Evolutionary conservation across 2,888 invertebrate genomes (phyloP).

Genomic region (Operophtera brumata): DNA sequence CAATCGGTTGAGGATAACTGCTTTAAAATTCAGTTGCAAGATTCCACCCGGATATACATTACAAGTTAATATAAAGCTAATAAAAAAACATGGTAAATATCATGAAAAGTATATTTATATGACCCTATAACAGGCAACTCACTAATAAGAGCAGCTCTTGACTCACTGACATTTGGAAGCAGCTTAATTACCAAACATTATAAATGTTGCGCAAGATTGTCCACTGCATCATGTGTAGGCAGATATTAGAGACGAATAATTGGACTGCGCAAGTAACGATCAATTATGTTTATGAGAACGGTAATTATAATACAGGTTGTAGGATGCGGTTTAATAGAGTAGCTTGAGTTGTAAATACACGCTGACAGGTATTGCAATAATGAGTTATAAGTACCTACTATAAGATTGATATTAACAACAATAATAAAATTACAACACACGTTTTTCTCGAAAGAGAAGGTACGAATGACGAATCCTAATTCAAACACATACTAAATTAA

Average conservation of each 20-base stretch:
- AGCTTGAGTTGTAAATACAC: conserved; percentile 25
- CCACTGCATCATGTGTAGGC: conserved; percentile 45
- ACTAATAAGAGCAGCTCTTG: conserved; percentile 43
- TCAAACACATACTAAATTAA: too few relatives aligned
- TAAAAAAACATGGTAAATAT: too few relatives aligned
- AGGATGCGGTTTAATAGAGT: conserved; percentile 32
- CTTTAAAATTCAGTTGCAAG: too few relatives aligned
- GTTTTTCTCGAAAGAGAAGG: too few relatives aligned
- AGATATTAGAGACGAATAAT: conserved; percentile 48
- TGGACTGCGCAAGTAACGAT: conserved; percentile 44
- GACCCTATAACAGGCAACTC: too few relatives aligned
- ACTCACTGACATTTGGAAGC: conserved; percentile 56
- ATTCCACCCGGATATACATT: too few relatives aligned
- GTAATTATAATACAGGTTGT: conserved; percentile 48
- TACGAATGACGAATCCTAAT: too few relatives aligned
- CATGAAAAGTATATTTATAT: too few relatives aligned
- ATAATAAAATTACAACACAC: too few relatives aligned
- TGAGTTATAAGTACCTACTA: neutral
- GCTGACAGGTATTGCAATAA: neutral
- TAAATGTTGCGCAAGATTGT: conserved; percentile 47
- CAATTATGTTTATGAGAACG: conserved; percentile 50
- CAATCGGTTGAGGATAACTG: too few relatives aligned
- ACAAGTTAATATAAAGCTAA: too few relatives aligned
- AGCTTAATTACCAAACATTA: conserved; percentile 53
- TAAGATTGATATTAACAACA: too few relatives aligned